Evolutionary conservation across 2,888 invertebrate species (phyloP).

Genomic region (Drymonia ruficornis): DNA sequence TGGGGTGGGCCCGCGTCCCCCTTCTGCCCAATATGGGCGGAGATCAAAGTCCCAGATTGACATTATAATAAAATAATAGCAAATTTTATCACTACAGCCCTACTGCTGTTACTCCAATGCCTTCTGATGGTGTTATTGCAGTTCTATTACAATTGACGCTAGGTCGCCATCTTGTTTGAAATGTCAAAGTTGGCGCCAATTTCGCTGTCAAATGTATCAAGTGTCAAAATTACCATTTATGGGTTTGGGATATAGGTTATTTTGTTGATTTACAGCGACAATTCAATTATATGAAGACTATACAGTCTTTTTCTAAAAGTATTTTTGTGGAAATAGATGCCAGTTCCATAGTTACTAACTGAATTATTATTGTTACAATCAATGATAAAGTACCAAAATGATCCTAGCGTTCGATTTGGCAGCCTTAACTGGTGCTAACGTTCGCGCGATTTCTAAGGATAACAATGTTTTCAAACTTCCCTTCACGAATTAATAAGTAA

Average conservation of each 20-base stretch:
- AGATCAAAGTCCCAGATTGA: slow-evolving; percentile 82
- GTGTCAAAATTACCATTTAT: slow-evolving; percentile 38
- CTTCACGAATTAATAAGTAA: no score
- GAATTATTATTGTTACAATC: neutral
- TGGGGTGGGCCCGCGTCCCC: slow-evolving; percentile 92
- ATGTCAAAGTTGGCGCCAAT: slow-evolving; percentile 45
- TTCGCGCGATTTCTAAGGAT: no score
- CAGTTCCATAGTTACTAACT: neutral
- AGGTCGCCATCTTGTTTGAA: slow-evolving; percentile 48
- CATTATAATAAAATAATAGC: slow-evolving; percentile 44
- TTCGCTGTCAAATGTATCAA: slow-evolving; percentile 35
- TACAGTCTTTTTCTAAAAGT: no score
- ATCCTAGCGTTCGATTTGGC: no score
- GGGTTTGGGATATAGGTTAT: slow-evolving; percentile 21
- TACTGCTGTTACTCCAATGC: slow-evolving; percentile 52
- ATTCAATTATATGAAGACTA: neutral
- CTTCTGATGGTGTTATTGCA: slow-evolving; percentile 46
- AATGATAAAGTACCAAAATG: neutral
- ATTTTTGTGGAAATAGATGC: neutral
- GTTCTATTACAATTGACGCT: slow-evolving; percentile 42
- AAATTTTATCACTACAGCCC: slow-evolving; percentile 41
- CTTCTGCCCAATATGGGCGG: slow-evolving; percentile 91
- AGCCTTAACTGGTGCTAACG: no score
- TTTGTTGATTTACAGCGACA: slow-evolving; percentile 4
- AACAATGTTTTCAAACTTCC: no score